These are phyloP conservation scores for Ceyx margarethae DNA, from an alignment of 2,113 vertebrate species.

Conservation along the genomic window DNA sequence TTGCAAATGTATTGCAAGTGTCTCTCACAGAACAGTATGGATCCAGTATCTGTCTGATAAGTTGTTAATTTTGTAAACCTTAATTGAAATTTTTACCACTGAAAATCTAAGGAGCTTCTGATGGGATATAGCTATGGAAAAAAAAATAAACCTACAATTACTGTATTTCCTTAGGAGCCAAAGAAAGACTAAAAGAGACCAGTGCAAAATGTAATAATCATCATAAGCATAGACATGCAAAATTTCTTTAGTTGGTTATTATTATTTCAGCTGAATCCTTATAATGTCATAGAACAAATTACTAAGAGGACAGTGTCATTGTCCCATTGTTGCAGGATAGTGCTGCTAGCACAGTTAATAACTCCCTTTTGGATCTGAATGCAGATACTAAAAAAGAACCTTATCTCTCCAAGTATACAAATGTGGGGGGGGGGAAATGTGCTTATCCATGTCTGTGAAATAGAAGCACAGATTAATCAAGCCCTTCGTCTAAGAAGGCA, in stretches of 20 bases:
- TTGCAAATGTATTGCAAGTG: neutral
- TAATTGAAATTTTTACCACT: neutral
- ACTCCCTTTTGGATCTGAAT: neutral
- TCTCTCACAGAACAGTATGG: neutral
- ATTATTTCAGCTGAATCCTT: slow-evolving; percentile 6
- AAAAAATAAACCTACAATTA: neutral
- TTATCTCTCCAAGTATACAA: neutral
- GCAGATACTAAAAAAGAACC: neutral
- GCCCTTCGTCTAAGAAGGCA: neutral
- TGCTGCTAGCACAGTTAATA: neutral
- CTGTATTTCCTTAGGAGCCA: neutral
- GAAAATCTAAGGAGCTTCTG: neutral
- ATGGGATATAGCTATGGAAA: neutral
- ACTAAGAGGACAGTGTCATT: neutral
- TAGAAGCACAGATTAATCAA: neutral
- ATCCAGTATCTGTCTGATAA: neutral
- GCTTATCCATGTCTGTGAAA: neutral
- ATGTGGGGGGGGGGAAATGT: neutral
- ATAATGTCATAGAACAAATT: neutral
- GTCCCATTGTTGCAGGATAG: neutral
- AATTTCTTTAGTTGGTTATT: neutral
- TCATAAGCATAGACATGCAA: neutral
- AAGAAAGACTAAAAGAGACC: neutral
- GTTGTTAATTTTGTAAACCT: neutral
- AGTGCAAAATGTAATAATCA: neutral